Evolutionary conservation across 2,113 vertebrate genomes (phyloP).

Genomic region (Oncorhynchus nerka): DNA sequence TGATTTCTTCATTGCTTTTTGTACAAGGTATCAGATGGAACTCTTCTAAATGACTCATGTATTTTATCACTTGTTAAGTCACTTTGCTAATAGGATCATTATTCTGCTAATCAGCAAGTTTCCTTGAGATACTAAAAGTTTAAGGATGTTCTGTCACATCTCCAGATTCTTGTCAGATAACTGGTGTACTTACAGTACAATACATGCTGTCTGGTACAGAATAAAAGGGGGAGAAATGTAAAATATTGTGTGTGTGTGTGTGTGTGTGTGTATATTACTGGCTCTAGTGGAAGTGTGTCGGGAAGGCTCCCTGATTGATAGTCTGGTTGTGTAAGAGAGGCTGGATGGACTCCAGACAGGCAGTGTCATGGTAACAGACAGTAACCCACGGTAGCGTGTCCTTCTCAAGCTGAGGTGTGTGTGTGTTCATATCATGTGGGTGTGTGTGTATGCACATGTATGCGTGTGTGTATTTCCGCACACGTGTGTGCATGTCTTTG

Average conservation of each 20-base stretch:
- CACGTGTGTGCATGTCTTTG: conserved; percentile 19
- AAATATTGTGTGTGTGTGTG: background rate
- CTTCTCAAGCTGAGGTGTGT: background rate
- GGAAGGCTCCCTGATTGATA: background rate
- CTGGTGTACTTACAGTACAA: conserved; percentile 12
- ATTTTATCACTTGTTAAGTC: conserved; percentile 53
- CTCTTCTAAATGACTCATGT: conserved; percentile 59
- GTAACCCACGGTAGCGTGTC: background rate
- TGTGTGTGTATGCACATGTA: background rate
- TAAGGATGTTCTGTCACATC: conserved; percentile 36
- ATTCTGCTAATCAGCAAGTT: conserved; percentile 54
- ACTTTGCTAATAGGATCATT: conserved; percentile 58
- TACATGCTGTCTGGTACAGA: background rate
- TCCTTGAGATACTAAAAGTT: conserved; percentile 20
- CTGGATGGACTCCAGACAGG: background rate
- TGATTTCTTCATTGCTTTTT: conserved; percentile 49
- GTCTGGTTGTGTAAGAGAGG: background rate
- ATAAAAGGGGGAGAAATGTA: background rate
- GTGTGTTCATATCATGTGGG: no score
- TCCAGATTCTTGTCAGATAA: conserved; percentile 49
- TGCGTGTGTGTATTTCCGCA: background rate
- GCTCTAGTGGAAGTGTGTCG: background rate
- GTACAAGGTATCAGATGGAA: conserved; percentile 55
- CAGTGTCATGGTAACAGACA: conserved; percentile 7
- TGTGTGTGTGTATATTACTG: background rate